Evolutionary conservation across 2,888 invertebrate species (phyloP).

Genomic region (Cryptocephalus moraei): DNA sequence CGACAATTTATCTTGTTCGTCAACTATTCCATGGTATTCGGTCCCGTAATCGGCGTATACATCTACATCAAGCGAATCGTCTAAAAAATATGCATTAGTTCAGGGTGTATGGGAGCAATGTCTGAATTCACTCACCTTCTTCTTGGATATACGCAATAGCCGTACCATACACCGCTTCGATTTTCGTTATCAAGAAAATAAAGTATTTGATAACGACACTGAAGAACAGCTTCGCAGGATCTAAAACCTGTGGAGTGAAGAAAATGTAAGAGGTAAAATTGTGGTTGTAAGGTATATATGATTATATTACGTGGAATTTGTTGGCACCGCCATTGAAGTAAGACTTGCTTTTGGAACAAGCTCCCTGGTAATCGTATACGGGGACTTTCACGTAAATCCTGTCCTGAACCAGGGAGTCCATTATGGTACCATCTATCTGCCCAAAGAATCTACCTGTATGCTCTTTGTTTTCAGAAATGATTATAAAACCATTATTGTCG

Average conservation of each 20-base stretch:
- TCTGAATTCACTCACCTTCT: conserved; percentile 31
- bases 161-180: conserved; percentile 30
- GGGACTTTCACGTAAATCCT: conserved; percentile 81
- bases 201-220: conserved; percentile 43
- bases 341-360: conserved; percentile 62
- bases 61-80: conserved; percentile 5
- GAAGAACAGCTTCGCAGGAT: conserved; percentile 46
- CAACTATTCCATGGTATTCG: conserved; percentile 15
- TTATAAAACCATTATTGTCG: conserved; percentile 90
- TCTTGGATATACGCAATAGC: conserved; percentile 42
- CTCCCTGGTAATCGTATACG: conserved; percentile 82
- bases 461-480: conserved; percentile 75
- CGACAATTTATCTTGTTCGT: conserved; percentile 28
- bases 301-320: conserved; percentile 33
- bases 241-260: conserved; percentile 38
- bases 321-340: conserved; percentile 47
- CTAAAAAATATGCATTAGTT: too few relatives aligned
- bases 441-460: conserved; percentile 91
- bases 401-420: conserved; percentile 87
- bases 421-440: conserved; percentile 86
- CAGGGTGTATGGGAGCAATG: not conserved
- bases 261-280: not conserved
- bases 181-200: not conserved
- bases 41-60: conserved; percentile 19
- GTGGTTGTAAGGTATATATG: not conserved